Base-by-base conservation (phyloP, 2,113 vertebrate species). In the Eonycteris spelaea region DNA sequence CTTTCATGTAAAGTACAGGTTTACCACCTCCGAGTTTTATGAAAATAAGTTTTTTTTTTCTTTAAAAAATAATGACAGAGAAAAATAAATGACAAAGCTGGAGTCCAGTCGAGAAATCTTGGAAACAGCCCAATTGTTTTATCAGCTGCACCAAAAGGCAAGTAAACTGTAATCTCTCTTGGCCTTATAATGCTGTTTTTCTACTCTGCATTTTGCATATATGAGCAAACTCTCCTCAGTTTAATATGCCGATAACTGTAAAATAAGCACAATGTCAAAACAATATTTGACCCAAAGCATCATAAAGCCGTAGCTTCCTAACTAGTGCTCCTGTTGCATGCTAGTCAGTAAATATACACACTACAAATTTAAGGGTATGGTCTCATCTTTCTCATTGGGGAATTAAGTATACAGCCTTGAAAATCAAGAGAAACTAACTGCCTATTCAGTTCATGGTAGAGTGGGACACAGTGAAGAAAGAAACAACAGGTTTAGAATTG, bases 81-180 rank as follows among this genome's bases (percentile, higher is more conserved):
- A 96, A 98, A 97, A 98, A 97, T 95, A 97, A 98, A 97, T 95
- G 93, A 85, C 89, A 97, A 97, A 92, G 74, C 59, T 95, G 75
- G 71, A 96, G 83, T 86, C 30, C 67, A 97, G 95, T 82, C 30
- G 70, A 97, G 95, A 96, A 98, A 97, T 97, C 94, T 97, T 98
- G 97, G 96, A 97, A 92, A 75, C 4, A 91, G 77, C 97, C 97
- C 98, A 98, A 30, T 71, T 97, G 97, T 98, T 97, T 85, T 86
- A 98, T 89, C 97, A 98, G 97, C 97, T 98, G 97, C 90, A 96
- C 97, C 80, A 87, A 87, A 97, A 93, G 86, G 79, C 96, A 93
- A 96, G 71, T 77, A 96, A 80, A 87, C 94, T 85, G 94, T 97
- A 95, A 97, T 95, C 97, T 97, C 83, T 48, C 86, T 90, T 95